phyloP scores from a whole-genome alignment of 2,113 vertebrate genomes.

The Corythornis vintsioides region DNA sequence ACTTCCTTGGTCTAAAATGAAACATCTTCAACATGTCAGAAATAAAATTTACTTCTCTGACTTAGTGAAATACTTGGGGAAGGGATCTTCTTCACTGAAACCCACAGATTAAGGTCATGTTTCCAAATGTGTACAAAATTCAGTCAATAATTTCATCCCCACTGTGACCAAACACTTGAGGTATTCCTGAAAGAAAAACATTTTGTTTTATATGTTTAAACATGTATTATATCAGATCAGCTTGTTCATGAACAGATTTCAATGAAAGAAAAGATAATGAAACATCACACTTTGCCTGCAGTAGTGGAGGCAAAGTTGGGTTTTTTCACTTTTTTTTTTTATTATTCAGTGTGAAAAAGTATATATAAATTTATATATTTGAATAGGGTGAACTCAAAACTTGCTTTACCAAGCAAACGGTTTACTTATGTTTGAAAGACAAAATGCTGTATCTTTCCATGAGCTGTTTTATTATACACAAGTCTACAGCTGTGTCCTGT shows the following conservation, averaged over 20 bases:
- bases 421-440: not conserved
- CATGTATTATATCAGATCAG: not conserved
- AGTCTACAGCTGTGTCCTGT: not conserved
- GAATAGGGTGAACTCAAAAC: not conserved
- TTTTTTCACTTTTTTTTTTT: not conserved
- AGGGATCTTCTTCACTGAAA: not conserved
- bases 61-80: not conserved
- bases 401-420: not conserved
- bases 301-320: not conserved
- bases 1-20: not conserved
- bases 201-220: not conserved
- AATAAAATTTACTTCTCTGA: slow-evolving; percentile 1
- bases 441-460: not conserved
- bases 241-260: not conserved
- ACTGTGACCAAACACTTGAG: not conserved
- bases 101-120: not conserved
- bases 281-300: not conserved
- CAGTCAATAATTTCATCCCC: not conserved
- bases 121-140: not conserved
- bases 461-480: not conserved
- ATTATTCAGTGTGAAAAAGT: not conserved
- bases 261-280: not conserved
- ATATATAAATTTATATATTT: not conserved
- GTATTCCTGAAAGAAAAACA: not conserved
- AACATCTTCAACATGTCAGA: slow-evolving; percentile 17